Evolutionary conservation across 2,113 vertebrate genomes (phyloP).

Genomic region (Eudyptes chrysolophus): DNA sequence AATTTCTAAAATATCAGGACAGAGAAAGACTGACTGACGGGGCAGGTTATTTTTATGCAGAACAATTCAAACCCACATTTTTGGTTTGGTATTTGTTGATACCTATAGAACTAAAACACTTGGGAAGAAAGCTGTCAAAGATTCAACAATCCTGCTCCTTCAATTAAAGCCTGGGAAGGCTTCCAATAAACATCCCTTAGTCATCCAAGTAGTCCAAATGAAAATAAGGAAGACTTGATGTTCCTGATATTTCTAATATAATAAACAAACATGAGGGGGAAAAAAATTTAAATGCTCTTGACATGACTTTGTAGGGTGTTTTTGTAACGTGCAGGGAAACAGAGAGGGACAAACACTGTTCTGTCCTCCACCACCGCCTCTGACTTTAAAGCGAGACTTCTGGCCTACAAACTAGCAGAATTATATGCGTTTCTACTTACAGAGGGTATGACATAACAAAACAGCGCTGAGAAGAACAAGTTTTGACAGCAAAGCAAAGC

Average conservation of each 20-base stretch:
- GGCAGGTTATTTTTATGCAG: neutral
- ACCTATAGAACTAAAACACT: constrained; percentile 25
- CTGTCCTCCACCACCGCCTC: neutral
- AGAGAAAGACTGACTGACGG: neutral
- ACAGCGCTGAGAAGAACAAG: neutral
- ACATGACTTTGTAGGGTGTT: neutral
- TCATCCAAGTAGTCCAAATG: constrained; percentile 28
- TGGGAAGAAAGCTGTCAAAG: constrained; percentile 27
- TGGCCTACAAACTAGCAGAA: neutral
- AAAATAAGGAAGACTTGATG: constrained; percentile 45
- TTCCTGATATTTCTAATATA: constrained; percentile 38
- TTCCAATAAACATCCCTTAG: constrained; percentile 56
- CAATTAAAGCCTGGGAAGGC: constrained; percentile 34
- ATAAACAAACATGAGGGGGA: constrained; percentile 10
- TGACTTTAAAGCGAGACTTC: neutral
- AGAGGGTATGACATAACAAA: neutral
- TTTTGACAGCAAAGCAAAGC: constrained; percentile 51
- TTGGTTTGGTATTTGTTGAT: constrained; percentile 34
- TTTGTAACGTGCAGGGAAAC: neutral
- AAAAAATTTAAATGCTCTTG: neutral
- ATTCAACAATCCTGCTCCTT: constrained; percentile 24
- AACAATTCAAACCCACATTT: neutral
- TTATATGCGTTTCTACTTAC: neutral
- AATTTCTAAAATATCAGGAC: neutral
- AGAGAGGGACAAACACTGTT: neutral